Evolutionary conservation across 2,888 invertebrate species (phyloP).

Genomic region (Acleris sparsana): DNA sequence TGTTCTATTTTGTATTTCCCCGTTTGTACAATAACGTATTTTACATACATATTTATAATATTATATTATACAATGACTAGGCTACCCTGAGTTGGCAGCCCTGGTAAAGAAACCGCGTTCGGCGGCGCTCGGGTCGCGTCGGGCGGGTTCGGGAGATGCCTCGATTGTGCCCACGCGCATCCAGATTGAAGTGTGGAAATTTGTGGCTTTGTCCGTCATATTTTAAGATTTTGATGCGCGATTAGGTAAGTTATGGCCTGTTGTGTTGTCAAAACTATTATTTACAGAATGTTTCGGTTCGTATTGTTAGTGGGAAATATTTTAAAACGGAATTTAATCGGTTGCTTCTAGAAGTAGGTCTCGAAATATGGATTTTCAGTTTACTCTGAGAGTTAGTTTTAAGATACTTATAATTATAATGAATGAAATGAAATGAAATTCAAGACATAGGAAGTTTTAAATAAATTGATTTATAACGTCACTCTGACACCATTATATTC

Average conservation of each 20-base stretch:
- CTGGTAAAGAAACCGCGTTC: constrained; percentile 38
- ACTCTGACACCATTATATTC: no score
- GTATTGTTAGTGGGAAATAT: background rate
- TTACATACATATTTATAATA: background rate
- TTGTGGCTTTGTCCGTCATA: constrained; percentile 41
- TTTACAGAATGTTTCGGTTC: constrained; percentile 20
- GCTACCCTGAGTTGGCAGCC: constrained; percentile 5
- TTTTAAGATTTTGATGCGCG: constrained; percentile 49
- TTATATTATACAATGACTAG: background rate
- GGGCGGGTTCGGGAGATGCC: constrained; percentile 53
- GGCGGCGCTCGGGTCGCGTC: constrained; percentile 54
- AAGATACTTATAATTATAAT: no score
- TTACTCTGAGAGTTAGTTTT: no score
- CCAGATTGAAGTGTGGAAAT: constrained; percentile 48
- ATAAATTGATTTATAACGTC: no score
- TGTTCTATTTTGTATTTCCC: no score
- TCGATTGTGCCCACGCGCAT: constrained; percentile 61
- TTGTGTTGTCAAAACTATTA: constrained; percentile 39
- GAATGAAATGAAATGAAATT: no score
- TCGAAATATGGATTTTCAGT: no score
- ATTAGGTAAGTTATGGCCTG: constrained; percentile 50
- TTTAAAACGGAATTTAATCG: background rate
- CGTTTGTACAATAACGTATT: background rate
- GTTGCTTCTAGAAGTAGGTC: no score
- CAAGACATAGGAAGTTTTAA: no score